Percentiles rank a stretch among this genome's conserved stretches.
Conservation (phyloP, 2,797 vertebrate genomes). For the Labroides dimidiatus region DNA sequence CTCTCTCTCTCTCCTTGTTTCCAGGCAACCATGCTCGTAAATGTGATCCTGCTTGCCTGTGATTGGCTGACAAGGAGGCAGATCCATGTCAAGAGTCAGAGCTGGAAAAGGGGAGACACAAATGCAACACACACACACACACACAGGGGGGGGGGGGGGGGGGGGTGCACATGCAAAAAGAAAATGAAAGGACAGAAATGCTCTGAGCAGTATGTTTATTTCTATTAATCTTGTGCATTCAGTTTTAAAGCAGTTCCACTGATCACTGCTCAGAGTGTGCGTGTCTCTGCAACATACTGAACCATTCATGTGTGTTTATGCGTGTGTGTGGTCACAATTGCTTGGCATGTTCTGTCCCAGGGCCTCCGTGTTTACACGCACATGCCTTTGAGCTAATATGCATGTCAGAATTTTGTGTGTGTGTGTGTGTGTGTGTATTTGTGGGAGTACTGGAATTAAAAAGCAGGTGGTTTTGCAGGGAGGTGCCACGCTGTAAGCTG, state of each 20-base stretch:
- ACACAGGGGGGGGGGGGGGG: no score
- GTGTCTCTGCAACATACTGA: slow-evolving; percentile 18
- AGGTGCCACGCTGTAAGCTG: slow-evolving; percentile 40
- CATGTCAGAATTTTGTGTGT: slow-evolving; percentile 24
- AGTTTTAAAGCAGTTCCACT: background rate
- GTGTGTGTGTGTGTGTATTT: slow-evolving; percentile 12
- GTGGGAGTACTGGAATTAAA: slow-evolving; percentile 33
- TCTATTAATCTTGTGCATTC: background rate
- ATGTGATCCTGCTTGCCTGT: slow-evolving; percentile 65
- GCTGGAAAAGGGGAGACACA: slow-evolving; percentile 20
- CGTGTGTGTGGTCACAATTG: slow-evolving; percentile 13
- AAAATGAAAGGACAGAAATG: slow-evolving; percentile 1
- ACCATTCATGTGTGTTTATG: slow-evolving; percentile 16
- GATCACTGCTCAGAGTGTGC: slow-evolving; percentile 1
- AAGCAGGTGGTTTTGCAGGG: slow-evolving; percentile 35
- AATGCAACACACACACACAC: slow-evolving; percentile 5
- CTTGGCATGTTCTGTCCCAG: slow-evolving; percentile 27
- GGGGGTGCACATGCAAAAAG: background rate
- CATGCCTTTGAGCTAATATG: slow-evolving; percentile 29
- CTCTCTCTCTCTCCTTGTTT: slow-evolving; percentile 70
- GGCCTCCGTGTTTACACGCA: slow-evolving; percentile 32
- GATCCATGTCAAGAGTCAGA: slow-evolving; percentile 41
- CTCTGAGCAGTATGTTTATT: background rate
- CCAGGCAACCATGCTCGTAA: slow-evolving; percentile 80
- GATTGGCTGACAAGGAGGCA: slow-evolving; percentile 65